Conservation (phyloP, 2,888 invertebrate species). For the Zootermopsis nevadensis region DNA sequence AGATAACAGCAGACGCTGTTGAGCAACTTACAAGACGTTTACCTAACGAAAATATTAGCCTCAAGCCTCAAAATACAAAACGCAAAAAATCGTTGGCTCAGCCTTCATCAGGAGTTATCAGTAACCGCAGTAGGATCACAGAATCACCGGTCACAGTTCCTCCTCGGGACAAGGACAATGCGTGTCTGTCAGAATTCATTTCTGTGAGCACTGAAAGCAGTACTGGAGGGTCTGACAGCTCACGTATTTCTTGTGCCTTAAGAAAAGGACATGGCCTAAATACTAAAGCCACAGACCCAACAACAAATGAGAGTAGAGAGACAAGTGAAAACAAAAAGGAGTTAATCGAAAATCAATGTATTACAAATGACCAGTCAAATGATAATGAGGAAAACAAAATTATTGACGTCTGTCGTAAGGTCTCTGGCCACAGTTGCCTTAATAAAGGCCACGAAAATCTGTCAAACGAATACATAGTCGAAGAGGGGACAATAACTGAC, state of each 20-base stretch:
- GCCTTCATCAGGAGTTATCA: background rate
- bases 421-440: background rate
- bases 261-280: no score
- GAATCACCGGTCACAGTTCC: background rate
- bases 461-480: background rate
- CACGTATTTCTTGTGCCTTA: no score
- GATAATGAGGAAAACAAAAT: background rate
- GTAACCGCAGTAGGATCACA: background rate
- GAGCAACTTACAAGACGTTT: background rate
- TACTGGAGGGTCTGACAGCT: background rate
- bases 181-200: background rate
- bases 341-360: background rate
- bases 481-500: background rate
- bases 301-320: background rate
- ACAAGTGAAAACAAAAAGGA: background rate
- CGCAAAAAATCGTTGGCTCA: background rate
- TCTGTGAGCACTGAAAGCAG: background rate
- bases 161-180: background rate
- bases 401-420: background rate
- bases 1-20: background rate
- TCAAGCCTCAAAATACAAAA: background rate
- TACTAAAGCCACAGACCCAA: background rate
- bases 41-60: background rate
- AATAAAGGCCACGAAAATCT: constrained; percentile 14
- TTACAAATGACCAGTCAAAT: background rate